Base-by-base conservation (phyloP, 1,140 invertebrate species). In the Daktulosphaira vitifoliae region DNA sequence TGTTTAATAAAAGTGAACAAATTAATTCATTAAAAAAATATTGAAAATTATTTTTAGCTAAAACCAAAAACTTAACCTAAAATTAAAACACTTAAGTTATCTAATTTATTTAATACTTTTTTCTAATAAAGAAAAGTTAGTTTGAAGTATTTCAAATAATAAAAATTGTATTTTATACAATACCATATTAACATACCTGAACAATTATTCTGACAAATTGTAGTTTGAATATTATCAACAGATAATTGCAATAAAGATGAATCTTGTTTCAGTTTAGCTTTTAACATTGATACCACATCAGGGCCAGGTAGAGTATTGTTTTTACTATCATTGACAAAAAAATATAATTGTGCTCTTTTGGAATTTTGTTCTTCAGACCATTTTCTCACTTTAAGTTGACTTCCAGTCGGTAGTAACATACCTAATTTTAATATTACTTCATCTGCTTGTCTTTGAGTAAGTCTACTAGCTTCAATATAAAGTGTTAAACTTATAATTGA, bases 131-230 rank as follows among this genome's bases (percentile, higher is more conserved):
- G n/a, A n/a, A n/a, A n/a, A n/a, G n/a, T n/a, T n/a, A n/a, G n/a
- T n/a, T n/a, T n/a, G n/a, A n/a, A n/a, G n/a, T n/a, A n/a, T n/a
- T n/a, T n/a, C n/a, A n/a, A n/a, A n/a, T n/a, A n/a, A n/a, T n/a
- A n/a, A n/a, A n/a, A n/a, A n/a, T n/a, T n/a, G n/a, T n/a, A n/a
- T n/a, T n/a, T n/a, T n/a, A n/a, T n/a, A n/a, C n/a, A n/a, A n/a
- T n/a, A n/a, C 33, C 22, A 33, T 6, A 39, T 65, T 48, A 18
- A 67, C 62, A 70, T 71, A 80, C 81, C 88, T 39, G 92, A 95
- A 78, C 92, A 96, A 75, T 90, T 84, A 76, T 94, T 94, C 72
- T 96, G 90, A 71, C 93, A 96, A 49, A 93, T 80, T 66, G 82
- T 80, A 13, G 90, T 90, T 71, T 90, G 85, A 51, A 93, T 79